Evolutionary conservation across 2,888 invertebrate genomes (phyloP).

Genomic region (Brachylomia viminalis): DNA sequence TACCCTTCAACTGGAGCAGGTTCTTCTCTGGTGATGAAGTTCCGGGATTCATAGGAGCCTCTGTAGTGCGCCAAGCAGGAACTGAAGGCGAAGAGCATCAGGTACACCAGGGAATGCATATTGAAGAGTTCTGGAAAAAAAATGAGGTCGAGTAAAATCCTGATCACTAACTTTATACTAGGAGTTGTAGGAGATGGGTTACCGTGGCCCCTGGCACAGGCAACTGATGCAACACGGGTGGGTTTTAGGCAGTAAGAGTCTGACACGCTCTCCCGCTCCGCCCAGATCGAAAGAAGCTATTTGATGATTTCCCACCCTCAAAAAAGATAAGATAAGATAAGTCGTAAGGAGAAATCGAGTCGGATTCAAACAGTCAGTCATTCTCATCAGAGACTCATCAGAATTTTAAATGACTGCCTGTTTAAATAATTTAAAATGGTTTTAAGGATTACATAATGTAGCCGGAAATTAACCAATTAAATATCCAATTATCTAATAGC

Average conservation of each 20-base stretch:
- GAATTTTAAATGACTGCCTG: not conserved
- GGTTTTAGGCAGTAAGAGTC: no score
- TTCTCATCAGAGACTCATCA: no score
- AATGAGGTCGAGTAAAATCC: not conserved
- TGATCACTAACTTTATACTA: not conserved
- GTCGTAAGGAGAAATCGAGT: not conserved
- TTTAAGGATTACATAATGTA: not conserved
- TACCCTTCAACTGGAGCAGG: constrained; percentile 76
- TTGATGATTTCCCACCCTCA: no score
- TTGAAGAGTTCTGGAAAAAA: constrained; percentile 75
- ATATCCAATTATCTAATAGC: constrained; percentile 28
- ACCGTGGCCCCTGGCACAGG: no score
- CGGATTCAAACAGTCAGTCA: no score
- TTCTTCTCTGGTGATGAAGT: constrained; percentile 80
- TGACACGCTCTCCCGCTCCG: no score
- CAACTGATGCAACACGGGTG: no score
- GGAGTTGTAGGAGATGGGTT: not conserved
- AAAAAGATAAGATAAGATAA: no score
- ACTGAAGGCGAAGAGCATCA: constrained; percentile 74
- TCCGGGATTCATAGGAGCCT: constrained; percentile 75
- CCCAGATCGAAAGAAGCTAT: no score
- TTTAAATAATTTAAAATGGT: not conserved
- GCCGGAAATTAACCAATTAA: constrained; percentile 8
- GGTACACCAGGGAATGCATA: constrained; percentile 77
- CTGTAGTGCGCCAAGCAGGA: constrained; percentile 80